A percentile compares a stretch with the other conserved stretches of the same genome.
Conservation (phyloP, 2,113 vertebrate species). For the Eolophus roseicapilla region DNA sequence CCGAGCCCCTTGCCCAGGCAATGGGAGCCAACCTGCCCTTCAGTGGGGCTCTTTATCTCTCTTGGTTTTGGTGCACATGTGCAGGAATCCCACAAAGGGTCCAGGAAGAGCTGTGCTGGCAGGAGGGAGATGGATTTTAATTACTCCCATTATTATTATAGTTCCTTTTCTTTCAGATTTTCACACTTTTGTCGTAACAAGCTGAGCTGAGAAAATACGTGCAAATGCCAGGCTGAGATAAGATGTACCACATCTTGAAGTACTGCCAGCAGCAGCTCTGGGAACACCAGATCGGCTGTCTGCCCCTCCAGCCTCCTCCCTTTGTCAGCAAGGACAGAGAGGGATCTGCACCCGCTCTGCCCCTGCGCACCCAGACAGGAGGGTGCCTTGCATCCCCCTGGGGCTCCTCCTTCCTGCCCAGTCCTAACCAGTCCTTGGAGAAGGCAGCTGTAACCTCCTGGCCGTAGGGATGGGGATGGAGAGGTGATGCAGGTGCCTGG, state of each 20-base stretch:
- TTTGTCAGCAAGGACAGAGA: background rate
- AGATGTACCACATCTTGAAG: constrained; percentile 30
- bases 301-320: background rate
- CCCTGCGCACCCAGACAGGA: background rate
- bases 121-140: constrained; percentile 46
- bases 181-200: constrained; percentile 59
- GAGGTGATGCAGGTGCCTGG: background rate
- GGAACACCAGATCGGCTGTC: background rate
- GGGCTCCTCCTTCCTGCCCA: background rate
- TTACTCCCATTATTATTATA: constrained; percentile 53
- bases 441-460: background rate
- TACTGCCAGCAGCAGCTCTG: constrained; percentile 21
- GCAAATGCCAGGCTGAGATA: constrained; percentile 53
- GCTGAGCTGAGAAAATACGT: constrained; percentile 59
- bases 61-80: background rate
- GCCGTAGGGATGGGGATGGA: background rate
- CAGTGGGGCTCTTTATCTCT: rapidly evolving
- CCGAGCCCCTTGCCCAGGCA: rapidly evolving
- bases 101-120: constrained; percentile 5
- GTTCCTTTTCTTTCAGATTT: constrained; percentile 52
- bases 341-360: background rate
- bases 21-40: background rate
- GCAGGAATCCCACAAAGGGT: background rate
- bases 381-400: background rate
- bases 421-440: background rate